These are phyloP conservation scores for Harpagoxenus sublaevis DNA, from an alignment of 2,888 invertebrate species.

Conservation along the genomic window DNA sequence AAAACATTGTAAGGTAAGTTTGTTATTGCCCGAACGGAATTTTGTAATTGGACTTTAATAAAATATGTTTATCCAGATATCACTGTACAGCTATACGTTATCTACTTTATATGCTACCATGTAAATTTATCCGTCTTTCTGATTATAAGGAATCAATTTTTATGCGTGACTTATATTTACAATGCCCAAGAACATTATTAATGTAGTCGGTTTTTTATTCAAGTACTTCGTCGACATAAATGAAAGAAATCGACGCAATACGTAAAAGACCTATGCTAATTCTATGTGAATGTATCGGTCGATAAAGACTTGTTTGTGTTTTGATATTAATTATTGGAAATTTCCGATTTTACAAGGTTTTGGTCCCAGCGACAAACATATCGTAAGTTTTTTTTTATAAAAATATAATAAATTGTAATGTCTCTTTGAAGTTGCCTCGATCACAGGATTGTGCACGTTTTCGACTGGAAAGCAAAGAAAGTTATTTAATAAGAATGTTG, in stretches of 20 bases:
- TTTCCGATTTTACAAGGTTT: constrained; percentile 51
- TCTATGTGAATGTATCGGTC: not conserved
- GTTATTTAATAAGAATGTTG: constrained; percentile 21
- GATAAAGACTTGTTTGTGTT: not conserved
- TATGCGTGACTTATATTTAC: not conserved
- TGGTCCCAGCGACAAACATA: constrained; percentile 77
- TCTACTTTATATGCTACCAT: not conserved
- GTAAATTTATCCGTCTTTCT: not conserved
- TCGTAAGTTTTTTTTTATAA: constrained; percentile 62
- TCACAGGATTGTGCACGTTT: constrained; percentile 80
- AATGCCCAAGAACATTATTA: not conserved
- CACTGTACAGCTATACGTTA: constrained; percentile 18
- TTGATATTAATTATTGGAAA: constrained; percentile 7
- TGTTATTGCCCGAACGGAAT: constrained; percentile 19
- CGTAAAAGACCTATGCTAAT: not conserved
- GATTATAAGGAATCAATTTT: not conserved
- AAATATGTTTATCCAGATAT: constrained; percentile 34
- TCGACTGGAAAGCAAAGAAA: constrained; percentile 75
- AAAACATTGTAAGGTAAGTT: constrained; percentile 31
- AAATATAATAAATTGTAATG: constrained; percentile 71
- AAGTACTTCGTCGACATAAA: not conserved
- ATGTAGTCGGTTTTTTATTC: not conserved
- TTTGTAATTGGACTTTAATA: constrained; percentile 50
- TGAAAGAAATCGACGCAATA: not conserved
- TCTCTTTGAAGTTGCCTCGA: constrained; percentile 62